Base-by-base conservation (phyloP, 2,888 invertebrate genomes). In the Drosophila conformis region DNA sequence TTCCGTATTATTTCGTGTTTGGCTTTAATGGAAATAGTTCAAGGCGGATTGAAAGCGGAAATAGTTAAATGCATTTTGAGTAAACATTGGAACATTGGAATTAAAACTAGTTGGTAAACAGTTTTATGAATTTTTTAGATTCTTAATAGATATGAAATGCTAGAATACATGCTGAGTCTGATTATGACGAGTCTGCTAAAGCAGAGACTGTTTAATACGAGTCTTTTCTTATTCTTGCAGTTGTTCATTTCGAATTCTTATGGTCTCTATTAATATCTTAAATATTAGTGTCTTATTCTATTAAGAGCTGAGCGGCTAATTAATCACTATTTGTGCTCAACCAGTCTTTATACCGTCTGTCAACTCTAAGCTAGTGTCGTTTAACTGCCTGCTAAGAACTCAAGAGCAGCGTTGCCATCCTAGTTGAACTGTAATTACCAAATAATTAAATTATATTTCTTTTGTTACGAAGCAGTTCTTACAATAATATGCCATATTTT, bases 21-120 rank as follows among this genome's bases (percentile, higher is more conserved):
- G 25, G 49, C 35, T 48, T 27, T 38, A 58, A 61, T n/a, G 31
- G 48, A 80, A 76, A 46, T 70, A 58, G 77, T 80, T 77, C 76
- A 80, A 63, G 80, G 56, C 15, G 53, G 35, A 4, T 6, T n/a
- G 8, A 11, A 36, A n/a, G 11, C 31, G 29, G 31, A 57, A 69
- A 46, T 53, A 64, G 29, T 15, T 10, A 33, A 38, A 62, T n/a
- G 8, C 18, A 57, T 40, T 42, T 46, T 49, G 11, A 29, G 27
- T 38, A 54, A 31, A 31, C 31, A 31, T 27, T 57, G 38, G 25
- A 51, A 29, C 21, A 59, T 27, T 74, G 29, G 4, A 40, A 18
- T 5, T 13, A 21, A 0, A 42, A 7, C 11, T 10, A 15, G 25
- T 29, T 27, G 21, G 2, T 6, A 48, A 48, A 8, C 25, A 8